These are phyloP conservation scores for Cantharis rustica DNA, from an alignment of 2,888 invertebrate species.

Conservation along the genomic window DNA sequence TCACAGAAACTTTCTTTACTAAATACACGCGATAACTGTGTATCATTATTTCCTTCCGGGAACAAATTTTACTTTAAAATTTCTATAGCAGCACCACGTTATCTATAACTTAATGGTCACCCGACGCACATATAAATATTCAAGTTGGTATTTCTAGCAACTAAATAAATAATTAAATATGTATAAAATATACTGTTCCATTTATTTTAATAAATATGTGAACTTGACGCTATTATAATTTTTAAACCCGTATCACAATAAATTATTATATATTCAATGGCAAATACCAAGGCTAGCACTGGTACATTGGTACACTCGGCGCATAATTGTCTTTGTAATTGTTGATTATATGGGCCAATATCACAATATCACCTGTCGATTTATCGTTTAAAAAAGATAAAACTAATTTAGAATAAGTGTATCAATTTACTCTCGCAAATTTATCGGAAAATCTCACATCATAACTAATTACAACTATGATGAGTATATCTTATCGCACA, in stretches of 20 bases:
- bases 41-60: background rate
- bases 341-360: slow-evolving; percentile 42
- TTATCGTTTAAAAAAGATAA: slow-evolving; percentile 16
- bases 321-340: slow-evolving; percentile 17
- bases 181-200: background rate
- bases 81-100: background rate
- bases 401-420: slow-evolving; percentile 13
- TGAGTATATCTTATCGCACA: slow-evolving; percentile 11
- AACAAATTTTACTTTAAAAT: background rate
- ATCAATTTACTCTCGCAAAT: slow-evolving; percentile 6
- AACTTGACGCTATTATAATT: background rate
- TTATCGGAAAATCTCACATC: background rate
- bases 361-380: slow-evolving; percentile 38
- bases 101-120: background rate
- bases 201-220: background rate
- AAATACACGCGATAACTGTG: background rate
- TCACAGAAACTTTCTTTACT: background rate
- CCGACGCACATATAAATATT: background rate
- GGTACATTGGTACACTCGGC: background rate
- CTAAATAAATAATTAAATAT: background rate
- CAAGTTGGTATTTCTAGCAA: background rate
- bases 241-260: background rate
- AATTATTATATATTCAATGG: background rate
- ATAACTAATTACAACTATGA: background rate
- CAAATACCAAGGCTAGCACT: background rate